phyloP scores from a whole-genome alignment of 2,113 vertebrate genomes.

The Heterotilapia buettikoferi region DNA sequence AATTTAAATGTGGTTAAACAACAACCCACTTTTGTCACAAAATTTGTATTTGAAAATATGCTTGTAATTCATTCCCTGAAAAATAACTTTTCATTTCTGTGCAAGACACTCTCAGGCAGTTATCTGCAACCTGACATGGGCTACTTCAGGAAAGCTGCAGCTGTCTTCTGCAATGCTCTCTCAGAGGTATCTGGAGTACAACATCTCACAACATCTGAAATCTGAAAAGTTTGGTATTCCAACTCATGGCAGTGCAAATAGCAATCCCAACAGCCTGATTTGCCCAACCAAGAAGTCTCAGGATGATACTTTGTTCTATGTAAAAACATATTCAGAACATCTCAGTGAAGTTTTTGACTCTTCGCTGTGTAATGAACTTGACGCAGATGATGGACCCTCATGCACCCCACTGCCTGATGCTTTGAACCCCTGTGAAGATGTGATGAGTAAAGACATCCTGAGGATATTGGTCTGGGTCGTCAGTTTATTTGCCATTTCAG shows the following conservation, averaged over 20 bases:
- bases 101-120: conserved; percentile 77
- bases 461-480: conserved; percentile 84
- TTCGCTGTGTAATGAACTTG: conserved; percentile 61
- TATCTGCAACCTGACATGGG: conserved; percentile 77
- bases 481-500: conserved; percentile 80
- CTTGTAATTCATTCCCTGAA: not conserved
- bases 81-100: not conserved
- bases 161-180: not conserved
- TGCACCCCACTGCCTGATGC: conserved; percentile 82
- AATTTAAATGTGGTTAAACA: not conserved
- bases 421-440: conserved; percentile 90
- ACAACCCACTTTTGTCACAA: not conserved
- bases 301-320: not conserved
- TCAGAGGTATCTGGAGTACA: conserved; percentile 59
- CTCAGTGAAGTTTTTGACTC: conserved; percentile 77
- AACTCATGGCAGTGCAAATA: not conserved
- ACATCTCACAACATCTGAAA: not conserved
- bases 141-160: conserved; percentile 53
- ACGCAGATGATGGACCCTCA: conserved; percentile 55
- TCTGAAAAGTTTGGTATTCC: not conserved
- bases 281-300: not conserved
- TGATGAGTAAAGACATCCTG: conserved; percentile 83
- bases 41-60: not conserved
- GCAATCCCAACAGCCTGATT: not conserved
- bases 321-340: conserved; percentile 23